A percentile compares a stretch with the other conserved stretches of the same genome.
These are phyloP conservation scores for Heliconius aoede DNA, from an alignment of 2,888 invertebrate species.

Conservation along the genomic window DNA sequence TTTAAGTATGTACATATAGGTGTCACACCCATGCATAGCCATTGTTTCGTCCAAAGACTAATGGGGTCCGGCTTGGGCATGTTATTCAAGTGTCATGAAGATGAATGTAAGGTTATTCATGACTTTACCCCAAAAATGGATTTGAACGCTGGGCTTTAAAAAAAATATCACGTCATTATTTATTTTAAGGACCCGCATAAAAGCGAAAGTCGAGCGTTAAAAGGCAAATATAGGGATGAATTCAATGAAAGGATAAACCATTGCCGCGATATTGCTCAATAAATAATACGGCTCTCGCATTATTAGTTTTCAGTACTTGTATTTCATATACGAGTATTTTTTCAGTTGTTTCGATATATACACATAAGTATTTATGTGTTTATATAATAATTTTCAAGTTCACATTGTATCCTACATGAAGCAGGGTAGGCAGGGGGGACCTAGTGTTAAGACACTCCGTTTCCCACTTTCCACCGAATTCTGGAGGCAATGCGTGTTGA, in stretches of 20 bases:
- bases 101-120: constrained; percentile 79
- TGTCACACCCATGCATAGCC: constrained; percentile 62
- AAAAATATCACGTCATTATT: constrained; percentile 35
- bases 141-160: constrained; percentile 36
- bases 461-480: too few species aligned
- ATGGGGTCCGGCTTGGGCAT: constrained; percentile 67
- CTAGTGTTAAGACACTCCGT: too few species aligned
- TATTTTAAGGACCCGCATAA: constrained; percentile 30
- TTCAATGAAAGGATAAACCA: constrained; percentile 21
- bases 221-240: constrained; percentile 18
- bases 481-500: too few species aligned
- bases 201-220: constrained; percentile 21
- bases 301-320: constrained; percentile 16
- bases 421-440: too few species aligned
- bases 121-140: constrained; percentile 60
- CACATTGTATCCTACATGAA: too few species aligned
- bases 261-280: constrained; percentile 19
- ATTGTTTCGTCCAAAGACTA: constrained; percentile 78
- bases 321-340: constrained; percentile 18
- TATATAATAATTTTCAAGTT: not conserved
- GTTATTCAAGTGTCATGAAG: constrained; percentile 80
- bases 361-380: not conserved
- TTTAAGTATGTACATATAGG: constrained; percentile 43
- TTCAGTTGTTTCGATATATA: not conserved
- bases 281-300: constrained; percentile 25